Evolutionary conservation across 1,140 invertebrate genomes (phyloP).

Genomic region (Philotrypesis tridentata): DNA sequence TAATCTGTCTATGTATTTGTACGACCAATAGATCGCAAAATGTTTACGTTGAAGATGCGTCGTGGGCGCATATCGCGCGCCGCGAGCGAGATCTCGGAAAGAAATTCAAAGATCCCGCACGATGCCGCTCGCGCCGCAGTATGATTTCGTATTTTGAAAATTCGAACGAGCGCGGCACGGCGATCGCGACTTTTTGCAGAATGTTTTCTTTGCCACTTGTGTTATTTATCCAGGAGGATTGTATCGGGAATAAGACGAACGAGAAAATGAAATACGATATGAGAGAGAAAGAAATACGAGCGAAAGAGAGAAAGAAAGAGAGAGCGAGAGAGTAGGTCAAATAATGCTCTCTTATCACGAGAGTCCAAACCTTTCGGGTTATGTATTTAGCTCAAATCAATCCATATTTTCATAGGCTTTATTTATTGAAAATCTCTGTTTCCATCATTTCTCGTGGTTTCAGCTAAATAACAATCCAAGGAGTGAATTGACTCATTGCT

Average conservation of each 20-base stretch:
- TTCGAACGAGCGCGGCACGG: constrained; percentile 41
- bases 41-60: constrained; percentile 37
- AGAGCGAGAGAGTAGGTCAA: no score
- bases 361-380: no score
- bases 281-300: background rate
- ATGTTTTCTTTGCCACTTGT: constrained; percentile 56
- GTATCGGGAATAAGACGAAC: constrained; percentile 13
- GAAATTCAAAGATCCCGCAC: background rate
- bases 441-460: no score
- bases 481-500: no score
- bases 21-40: constrained; percentile 10
- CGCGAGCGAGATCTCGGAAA: background rate
- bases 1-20: constrained; percentile 13
- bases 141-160: constrained; percentile 55
- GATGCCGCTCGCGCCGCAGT: no score
- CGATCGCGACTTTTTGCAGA: constrained; percentile 48
- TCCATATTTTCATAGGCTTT: no score
- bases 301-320: background rate
- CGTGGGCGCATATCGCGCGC: no score
- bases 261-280: background rate
- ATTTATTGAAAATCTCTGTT: no score
- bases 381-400: no score
- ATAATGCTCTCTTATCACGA: background rate
- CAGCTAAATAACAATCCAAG: no score
- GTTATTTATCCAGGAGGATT: constrained; percentile 61